Base-by-base conservation (phyloP, 2,888 invertebrate species). In the Ecdyonurus torrentis region DNA sequence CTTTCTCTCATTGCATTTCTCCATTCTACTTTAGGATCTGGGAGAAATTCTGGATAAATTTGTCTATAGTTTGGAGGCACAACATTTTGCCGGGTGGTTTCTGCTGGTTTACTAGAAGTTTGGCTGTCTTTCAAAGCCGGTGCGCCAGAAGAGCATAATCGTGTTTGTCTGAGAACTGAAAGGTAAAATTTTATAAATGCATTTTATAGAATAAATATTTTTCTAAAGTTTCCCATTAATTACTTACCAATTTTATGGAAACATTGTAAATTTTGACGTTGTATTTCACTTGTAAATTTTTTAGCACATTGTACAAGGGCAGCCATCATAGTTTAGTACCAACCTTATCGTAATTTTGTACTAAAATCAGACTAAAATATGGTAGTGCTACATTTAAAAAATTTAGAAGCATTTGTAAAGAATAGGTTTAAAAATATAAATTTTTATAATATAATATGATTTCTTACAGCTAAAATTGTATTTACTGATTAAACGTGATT, bases 11-110 rank as follows among this genome's bases (percentile, higher is more conserved):
- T 74, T 10, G 77, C 72, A 75, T 98, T 93, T 64, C 97, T 81
- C 76, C 83, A 85, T 70, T 83, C 77, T 1, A 85, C 77, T 69
- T 86, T 84, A 0, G 93, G 91, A 73, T 91, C 87, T 0, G 97
- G 96, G 62, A 97, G 76, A 77, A 97, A 96, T 75, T 97, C 97
- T 0, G 93, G 93, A 74, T 91, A 95, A 24, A 84, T 75, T 37
- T 37, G 37, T 15, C 37, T 37, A 15, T 37, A 37, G 37, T 37
- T 37, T 37, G 37, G 37, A 37, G 37, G 37, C 15, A 37, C 37
- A 15, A 37, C 37, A 15, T 5, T 37, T 15, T 37, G 37, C 15
- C 37, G 5, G 37, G 37, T 37, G 37, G 37, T 37, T 15, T 37
- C 7, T 10, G 37, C 37, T 15, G 37, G 37, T 37, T 37, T 37